phyloP scores from a whole-genome alignment of 2,888 invertebrate species.

The Ophraella communa region DNA sequence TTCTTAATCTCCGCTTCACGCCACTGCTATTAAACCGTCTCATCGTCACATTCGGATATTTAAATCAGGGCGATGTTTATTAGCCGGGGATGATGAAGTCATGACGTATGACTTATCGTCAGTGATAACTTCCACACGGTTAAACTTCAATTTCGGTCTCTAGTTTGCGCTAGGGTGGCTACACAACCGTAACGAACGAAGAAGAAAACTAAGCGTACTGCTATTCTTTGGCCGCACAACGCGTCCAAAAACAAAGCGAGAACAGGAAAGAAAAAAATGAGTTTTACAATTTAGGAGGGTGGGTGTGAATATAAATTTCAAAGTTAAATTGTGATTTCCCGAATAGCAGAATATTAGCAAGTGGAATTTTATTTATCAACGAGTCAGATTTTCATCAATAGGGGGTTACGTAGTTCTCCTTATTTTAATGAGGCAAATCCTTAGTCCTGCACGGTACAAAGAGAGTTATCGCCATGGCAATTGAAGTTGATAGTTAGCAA shows the following conservation, averaged over 20 bases:
- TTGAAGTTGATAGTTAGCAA: no score
- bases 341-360: no score
- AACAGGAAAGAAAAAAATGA: slow-evolving; percentile 7
- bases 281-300: not conserved
- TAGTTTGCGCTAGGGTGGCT: slow-evolving; percentile 46
- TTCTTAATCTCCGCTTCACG: not conserved
- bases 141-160: slow-evolving; percentile 52
- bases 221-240: slow-evolving; percentile 24
- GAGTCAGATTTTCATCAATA: no score
- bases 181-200: slow-evolving; percentile 34
- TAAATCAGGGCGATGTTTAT: slow-evolving; percentile 47
- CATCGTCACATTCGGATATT: slow-evolving; percentile 15
- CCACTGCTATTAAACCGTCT: slow-evolving; percentile 4
- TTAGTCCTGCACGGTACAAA: no score
- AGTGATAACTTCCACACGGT: slow-evolving; percentile 59
- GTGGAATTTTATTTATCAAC: no score
- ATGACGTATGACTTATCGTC: slow-evolving; percentile 56
- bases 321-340: no score
- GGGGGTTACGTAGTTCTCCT: no score
- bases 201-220: slow-evolving; percentile 29
- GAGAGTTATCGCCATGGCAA: no score
- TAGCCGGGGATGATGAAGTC: slow-evolving; percentile 56
- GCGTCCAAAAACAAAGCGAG: slow-evolving; percentile 28
- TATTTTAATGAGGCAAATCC: no score
- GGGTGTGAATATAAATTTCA: not conserved